Evolutionary conservation across 1,140 invertebrate genomes (phyloP), one percentile per base, ranked within the genome.

Genomic region (Melanaphis sacchari): DNA sequence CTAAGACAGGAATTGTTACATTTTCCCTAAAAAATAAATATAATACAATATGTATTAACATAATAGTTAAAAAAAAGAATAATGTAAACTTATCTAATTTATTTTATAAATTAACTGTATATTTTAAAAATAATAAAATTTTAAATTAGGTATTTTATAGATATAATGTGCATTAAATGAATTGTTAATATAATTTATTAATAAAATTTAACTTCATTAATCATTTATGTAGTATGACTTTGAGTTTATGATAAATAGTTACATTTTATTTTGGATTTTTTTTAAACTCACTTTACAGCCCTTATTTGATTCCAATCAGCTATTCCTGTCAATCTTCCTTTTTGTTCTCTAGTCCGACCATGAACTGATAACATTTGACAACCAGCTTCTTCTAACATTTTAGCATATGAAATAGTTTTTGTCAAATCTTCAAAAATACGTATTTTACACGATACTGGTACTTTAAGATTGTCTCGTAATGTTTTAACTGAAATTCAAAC

Each of bases 371-470:
- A 95, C 94, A 99, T 96, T 95, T 97, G 97, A 94, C 98, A 99
- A 18, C 99, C 99, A 91, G 99, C 97, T n/a, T 96, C 95, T 95
- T 99, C 99, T 89, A 99, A 95, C 98, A 99, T 99, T 95, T 98
- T 96, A 11, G 99, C 99, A 96, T 99, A 99, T 93, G 97, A 94
- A 1, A 99, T 96, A 1, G 99, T 99, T 95, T 97, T 98, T 41
- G 97, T 96, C n/a, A 98, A 95, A 95, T 97, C 97, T 90, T 98
- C 96, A 96, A 99, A 99, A 88, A 99, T 96, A 94, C 99, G 96
- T 88, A 99, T 97, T 96, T 99, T 99, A 95, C 98, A 99, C 22
- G 99, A 99, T 1, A 99, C 97, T 81, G 99, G 99, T 87, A 99
- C 95, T 89, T 96, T 96, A 54, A 99, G 96, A 94, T 96, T 96